Percentiles rank a stretch among this genome's conserved stretches.
These are phyloP conservation scores for Drosophila borealis DNA, from an alignment of 2,888 invertebrate genomes.

Conservation along the genomic window DNA sequence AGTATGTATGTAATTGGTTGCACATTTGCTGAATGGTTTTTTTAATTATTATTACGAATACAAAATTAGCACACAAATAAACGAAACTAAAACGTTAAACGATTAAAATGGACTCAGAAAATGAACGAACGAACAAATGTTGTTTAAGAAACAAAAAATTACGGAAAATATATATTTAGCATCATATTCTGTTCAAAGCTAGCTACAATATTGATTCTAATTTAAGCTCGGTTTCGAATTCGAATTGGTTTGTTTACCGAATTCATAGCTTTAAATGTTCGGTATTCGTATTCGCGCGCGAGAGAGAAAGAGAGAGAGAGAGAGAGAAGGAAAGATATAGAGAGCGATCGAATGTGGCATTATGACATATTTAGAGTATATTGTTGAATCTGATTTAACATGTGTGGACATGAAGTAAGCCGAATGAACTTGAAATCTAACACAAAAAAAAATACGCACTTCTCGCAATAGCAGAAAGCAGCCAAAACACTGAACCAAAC, in stretches of 20 bases:
- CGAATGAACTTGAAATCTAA: constrained; percentile 31
- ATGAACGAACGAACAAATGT: constrained; percentile 20
- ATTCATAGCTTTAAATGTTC: not conserved
- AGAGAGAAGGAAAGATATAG: constrained; percentile 1
- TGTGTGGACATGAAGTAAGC: constrained; percentile 44
- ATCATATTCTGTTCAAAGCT: constrained; percentile 1
- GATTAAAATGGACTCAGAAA: constrained; percentile 17
- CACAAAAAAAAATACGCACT: constrained; percentile 7
- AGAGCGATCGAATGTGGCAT: constrained; percentile 39
- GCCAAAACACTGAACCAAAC: constrained; percentile 33
- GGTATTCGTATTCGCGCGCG: constrained; percentile 11
- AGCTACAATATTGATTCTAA: constrained; percentile 13
- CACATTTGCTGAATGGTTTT: constrained; percentile 27
- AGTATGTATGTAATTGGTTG: constrained; percentile 11
- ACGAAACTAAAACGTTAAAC: constrained; percentile 36
- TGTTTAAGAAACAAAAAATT: constrained; percentile 25
- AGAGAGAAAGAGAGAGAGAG: not conserved
- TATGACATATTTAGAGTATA: constrained; percentile 23
- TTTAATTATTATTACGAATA: constrained; percentile 41
- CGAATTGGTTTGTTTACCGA: not conserved
- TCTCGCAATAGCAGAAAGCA: constrained; percentile 20
- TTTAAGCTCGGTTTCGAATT: not conserved
- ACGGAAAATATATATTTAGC: constrained; percentile 6
- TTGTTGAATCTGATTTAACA: constrained; percentile 32
- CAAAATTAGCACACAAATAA: constrained; percentile 57